Conservation (phyloP, 1,140 invertebrate genomes). For the Acyrthosiphon pisum region DNA sequence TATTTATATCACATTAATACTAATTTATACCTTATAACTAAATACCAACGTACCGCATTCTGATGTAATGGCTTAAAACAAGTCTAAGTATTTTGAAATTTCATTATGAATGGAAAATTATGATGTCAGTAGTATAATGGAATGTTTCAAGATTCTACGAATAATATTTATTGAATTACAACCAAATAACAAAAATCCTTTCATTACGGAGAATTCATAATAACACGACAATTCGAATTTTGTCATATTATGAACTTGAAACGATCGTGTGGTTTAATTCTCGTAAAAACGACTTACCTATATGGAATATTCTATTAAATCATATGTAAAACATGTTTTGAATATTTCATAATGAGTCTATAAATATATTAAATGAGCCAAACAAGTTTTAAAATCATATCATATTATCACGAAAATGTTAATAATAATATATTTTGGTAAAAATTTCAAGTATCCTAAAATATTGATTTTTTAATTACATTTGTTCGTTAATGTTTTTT, state of each 20-base stretch:
- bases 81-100: no score
- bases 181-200: neutral
- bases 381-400: neutral
- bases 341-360: neutral
- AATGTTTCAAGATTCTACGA: neutral
- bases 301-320: neutral
- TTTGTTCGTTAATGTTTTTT: neutral
- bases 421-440: no score
- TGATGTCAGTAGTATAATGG: no score
- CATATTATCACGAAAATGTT: no score
- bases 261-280: neutral
- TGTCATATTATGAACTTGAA: neutral
- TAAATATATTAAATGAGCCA: neutral
- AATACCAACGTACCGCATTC: no score
- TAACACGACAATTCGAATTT: neutral
- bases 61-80: no score
- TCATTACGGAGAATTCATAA: neutral
- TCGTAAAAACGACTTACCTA: no score
- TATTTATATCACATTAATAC: no score
- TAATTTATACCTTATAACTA: no score
- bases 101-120: no score
- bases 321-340: neutral
- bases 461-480: neutral
- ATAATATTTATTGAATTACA: neutral
- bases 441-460: neutral